Base-by-base conservation (phyloP, 2,113 vertebrate species). In the Protomyctophum bolini region DNA sequence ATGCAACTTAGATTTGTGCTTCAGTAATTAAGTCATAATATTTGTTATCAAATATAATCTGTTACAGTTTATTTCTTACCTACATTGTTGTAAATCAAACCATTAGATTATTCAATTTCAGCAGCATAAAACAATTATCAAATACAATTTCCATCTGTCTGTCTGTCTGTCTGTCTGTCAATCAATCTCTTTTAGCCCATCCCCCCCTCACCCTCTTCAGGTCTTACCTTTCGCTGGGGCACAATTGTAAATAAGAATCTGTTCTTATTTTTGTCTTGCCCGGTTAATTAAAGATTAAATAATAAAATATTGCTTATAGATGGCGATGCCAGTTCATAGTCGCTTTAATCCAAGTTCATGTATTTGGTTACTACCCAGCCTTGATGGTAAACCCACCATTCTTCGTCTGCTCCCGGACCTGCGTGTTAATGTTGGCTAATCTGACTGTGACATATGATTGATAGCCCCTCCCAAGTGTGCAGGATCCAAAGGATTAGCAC, bases 401-500 rank as follows among this genome's bases (percentile, higher is more conserved):
- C 78, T 64, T 51, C 74, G 33, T 48, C 63, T 15, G 63, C 63
- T 75, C 78, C 70, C 54, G 51, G 69, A 70, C 66, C 54, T 8
- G 66, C 56, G 66, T 89, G 86, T 89, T 91, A 91, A 90, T 82
- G 83, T 85, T 85, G 77, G 80, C 77, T 88, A 87, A 91, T 92
- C 88, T 89, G 80, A 88, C 75, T 51, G 72, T 87, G 86, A 89
- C 91, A 86, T 72, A 83, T 90, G 91, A 93, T 92, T 88, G 87
- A 93, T 92, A 81, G 83, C 86, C 71, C 77, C 71, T 83, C 81
- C 89, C 87, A 92, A 90, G 90, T 92, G 90, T 87, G 78, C 89
- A 93, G 91, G 92, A 93, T 93, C 91, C 88, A 91, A 93, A 88
- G 90, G 92, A 93, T 94, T 94, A 92, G 83, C 48, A 67, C 57